Conservation (phyloP, 2,888 invertebrate species). For the Lithophane ornitopus region DNA sequence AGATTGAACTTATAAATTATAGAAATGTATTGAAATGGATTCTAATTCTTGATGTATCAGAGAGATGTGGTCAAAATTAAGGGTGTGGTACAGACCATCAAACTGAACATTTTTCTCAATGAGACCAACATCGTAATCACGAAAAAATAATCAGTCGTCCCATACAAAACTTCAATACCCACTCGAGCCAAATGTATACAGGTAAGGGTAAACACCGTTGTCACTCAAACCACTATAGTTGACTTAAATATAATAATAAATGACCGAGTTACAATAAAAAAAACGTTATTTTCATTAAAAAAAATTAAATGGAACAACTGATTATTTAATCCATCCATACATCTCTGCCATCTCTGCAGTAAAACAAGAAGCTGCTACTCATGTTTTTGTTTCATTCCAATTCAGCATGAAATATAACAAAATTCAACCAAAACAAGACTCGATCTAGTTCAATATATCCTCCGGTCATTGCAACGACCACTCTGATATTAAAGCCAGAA, state of each 20-base stretch:
- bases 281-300: too few species aligned
- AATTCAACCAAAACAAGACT: constrained; percentile 26
- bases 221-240: too few species aligned
- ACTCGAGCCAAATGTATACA: too few species aligned
- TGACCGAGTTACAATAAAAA: too few species aligned
- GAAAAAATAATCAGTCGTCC: too few species aligned
- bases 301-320: too few species aligned
- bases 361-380: not conserved
- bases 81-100: not conserved
- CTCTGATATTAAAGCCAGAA: constrained; percentile 54
- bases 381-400: constrained; percentile 11
- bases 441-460: constrained; percentile 40
- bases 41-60: not conserved
- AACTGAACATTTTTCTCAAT: not conserved
- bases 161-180: not conserved
- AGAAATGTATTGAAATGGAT: not conserved
- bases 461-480: constrained; percentile 44
- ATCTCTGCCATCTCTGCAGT: not conserved
- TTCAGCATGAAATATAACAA: constrained; percentile 14
- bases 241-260: too few species aligned
- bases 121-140: not conserved
- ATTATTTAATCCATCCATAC: too few species aligned
- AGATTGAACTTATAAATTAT: constrained; percentile 27
- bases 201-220: too few species aligned
- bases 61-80: not conserved